phyloP scores from a whole-genome alignment of 1,140 invertebrate genomes.

The Aphelenchoides besseyi region DNA sequence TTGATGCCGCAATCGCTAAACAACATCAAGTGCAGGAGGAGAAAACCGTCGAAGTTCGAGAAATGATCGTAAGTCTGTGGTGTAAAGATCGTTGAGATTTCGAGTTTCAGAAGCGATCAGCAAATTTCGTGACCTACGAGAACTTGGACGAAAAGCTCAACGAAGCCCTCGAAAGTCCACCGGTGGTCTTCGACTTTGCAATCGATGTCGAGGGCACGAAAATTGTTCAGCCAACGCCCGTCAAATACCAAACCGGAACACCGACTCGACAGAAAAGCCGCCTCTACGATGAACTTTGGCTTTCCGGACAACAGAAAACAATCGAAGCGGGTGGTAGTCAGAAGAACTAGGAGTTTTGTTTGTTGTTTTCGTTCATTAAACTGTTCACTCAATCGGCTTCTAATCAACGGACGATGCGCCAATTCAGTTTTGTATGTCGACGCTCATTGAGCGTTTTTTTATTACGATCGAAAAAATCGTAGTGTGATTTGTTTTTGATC shows the following conservation, averaged over 20 bases:
- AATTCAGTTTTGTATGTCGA: no score
- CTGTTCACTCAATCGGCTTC: no score
- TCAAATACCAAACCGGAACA: conserved; percentile 37
- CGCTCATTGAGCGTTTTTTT: no score
- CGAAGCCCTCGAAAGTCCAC: conserved; percentile 42
- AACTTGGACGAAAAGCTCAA: conserved; percentile 40
- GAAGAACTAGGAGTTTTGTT: no score
- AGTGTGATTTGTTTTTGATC: no score
- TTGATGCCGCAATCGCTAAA: conserved; percentile 14
- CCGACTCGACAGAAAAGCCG: conserved; percentile 39
- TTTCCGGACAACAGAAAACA: background rate
- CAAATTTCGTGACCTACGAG: conserved; percentile 45
- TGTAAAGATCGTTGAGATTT: background rate
- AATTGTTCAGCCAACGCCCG: conserved; percentile 24
- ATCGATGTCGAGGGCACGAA: conserved; percentile 45
- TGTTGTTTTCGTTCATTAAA: no score
- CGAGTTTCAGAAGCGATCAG: conserved; percentile 45
- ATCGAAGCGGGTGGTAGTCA: no score
- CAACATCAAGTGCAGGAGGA: conserved; percentile 5
- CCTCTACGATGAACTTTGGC: conserved; percentile 24
- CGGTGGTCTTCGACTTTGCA: conserved; percentile 38
- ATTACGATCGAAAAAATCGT: no score
- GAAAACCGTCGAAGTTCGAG: conserved; percentile 15
- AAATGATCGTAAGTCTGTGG: conserved; percentile 23
- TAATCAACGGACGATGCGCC: no score